Percentiles rank a stretch among this genome's conserved stretches.
Evolutionary conservation across 2,113 vertebrate species (phyloP).

Genomic region (Miniopterus natalensis): DNA sequence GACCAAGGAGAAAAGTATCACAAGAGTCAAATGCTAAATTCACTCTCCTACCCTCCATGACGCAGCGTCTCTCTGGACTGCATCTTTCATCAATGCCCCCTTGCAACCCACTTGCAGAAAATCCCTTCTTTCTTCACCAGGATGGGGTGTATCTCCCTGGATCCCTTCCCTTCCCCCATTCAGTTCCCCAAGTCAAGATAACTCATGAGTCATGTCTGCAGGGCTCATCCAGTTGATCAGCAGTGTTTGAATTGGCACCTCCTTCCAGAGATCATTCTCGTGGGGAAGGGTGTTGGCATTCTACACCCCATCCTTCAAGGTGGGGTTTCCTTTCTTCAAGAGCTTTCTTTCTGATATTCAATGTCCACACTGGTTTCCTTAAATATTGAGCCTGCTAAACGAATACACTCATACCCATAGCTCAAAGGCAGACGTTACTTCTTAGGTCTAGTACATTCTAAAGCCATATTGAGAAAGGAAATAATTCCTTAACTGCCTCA

Average conservation of each 20-base stretch:
- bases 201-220: not conserved
- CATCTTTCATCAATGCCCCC: not conserved
- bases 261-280: not conserved
- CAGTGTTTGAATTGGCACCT: not conserved
- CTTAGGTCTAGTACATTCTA: slow-evolving; percentile 64
- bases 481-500: slow-evolving; percentile 75
- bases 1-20: not conserved
- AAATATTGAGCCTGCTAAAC: slow-evolving; percentile 23
- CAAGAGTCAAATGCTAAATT: not conserved
- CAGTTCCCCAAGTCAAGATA: not conserved
- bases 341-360: slow-evolving; percentile 37
- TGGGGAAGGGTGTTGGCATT: not conserved
- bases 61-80: not conserved
- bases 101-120: slow-evolving; percentile 21
- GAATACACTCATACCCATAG: not conserved
- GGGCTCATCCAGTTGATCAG: not conserved
- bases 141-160: not conserved
- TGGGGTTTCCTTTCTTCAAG: not conserved
- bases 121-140: not conserved
- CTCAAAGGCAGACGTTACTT: slow-evolving; percentile 51
- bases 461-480: slow-evolving; percentile 66
- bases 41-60: not conserved
- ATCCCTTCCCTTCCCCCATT: not conserved
- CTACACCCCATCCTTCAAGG: not conserved
- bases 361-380: slow-evolving; percentile 24